Base-by-base conservation (phyloP, 2,888 invertebrate species). In the Drosophila macrospina region DNA sequence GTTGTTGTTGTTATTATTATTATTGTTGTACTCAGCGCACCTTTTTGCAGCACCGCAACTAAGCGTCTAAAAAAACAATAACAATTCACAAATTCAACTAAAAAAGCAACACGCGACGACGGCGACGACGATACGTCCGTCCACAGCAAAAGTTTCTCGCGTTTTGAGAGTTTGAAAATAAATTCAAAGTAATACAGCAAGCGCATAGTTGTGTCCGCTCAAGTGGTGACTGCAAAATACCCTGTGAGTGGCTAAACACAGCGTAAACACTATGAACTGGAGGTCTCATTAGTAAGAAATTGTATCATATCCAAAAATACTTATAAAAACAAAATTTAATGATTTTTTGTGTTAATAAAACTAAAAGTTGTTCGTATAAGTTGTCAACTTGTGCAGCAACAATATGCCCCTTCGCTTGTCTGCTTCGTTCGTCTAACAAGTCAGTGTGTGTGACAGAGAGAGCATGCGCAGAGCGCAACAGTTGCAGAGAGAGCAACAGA, bases 131-230 rank as follows among this genome's bases (percentile, higher is more conserved):
- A 61, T 13, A 76, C 75, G 75, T 76, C 75, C 75, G 77, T 64
- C 63, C 77, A 64, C 77, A 61, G 54, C 75, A 76, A 74, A 76
- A 76, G 74, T 69, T 39, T 76, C 77, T 76, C 76, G 77, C 75
- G 75, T 51, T 76, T 76, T 75, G 77, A 64, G 61, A 69, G 69
- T 41, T 68, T 45, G 68, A 61, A 72, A 32, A 42, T 63, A 50
- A 57, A 61, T 44, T 15, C 50, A 63, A 50, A 57, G 63, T 52
- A 56, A 63, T 24, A 56, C 39, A 56, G 50, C 30, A 52, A 72
- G 16, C 10, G 20, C 39, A 56, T 28, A 30, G n/a, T 1, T 3
- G 10, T 6, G 13, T n/a, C 0, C 5, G 6, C 3, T 6, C 0
- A 0, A 26, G 4, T 10, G 7, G 2, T 6, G 41, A 47, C 54